phyloP scores from a whole-genome alignment of 2,888 invertebrate genomes.

The Icerya purchasi region DNA sequence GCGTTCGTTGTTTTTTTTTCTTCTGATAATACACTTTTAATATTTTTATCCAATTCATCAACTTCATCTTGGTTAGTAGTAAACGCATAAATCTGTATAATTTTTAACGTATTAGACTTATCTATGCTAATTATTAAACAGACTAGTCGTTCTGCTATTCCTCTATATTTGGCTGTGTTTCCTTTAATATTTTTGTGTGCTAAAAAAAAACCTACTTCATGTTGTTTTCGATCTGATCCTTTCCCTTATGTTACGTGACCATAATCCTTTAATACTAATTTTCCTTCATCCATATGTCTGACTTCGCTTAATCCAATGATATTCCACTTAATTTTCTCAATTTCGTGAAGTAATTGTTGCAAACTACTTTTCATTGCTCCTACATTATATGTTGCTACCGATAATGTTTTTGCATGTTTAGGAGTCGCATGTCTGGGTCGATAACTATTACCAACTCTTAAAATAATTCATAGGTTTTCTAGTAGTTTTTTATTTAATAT shows the following conservation, averaged over 20 bases:
- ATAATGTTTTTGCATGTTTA: neutral
- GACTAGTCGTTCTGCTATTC: too few relatives aligned
- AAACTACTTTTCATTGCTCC: neutral
- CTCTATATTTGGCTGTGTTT: neutral
- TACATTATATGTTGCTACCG: neutral
- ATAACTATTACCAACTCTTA: too few relatives aligned
- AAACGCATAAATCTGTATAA: neutral
- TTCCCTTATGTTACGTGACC: neutral
- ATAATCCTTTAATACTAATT: neutral
- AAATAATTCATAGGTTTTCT: too few relatives aligned
- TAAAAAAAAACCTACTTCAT: neutral
- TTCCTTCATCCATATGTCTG: neutral
- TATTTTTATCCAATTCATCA: neutral
- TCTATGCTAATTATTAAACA: too few relatives aligned
- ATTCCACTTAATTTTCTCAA: neutral
- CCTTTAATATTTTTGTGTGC: neutral
- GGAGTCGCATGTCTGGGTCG: neutral
- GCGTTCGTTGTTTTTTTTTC: neutral
- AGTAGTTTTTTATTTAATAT: too few relatives aligned
- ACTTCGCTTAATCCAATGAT: neutral
- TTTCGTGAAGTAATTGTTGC: neutral
- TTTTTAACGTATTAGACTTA: neutral
- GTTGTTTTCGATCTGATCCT: neutral
- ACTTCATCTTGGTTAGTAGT: neutral
- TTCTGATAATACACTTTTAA: neutral